Base-by-base conservation (phyloP, 2,888 invertebrate genomes). In the Bembecia ichneumoniformis region DNA sequence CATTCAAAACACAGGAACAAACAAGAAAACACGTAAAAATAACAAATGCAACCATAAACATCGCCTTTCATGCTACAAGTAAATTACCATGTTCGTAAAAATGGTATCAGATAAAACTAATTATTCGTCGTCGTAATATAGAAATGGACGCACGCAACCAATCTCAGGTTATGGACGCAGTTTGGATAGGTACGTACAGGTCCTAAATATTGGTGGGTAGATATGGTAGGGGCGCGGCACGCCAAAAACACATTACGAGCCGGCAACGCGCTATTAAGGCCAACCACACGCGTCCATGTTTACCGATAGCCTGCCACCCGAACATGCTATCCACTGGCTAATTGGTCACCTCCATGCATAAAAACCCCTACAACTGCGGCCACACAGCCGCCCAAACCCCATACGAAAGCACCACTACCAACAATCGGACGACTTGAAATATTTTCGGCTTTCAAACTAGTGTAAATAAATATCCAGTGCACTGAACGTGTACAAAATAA, bases 191-290 rank as follows among this genome's bases (percentile, higher is more conserved):
- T 74, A 69, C 68, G 65, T 71, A 77, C 72, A 67, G 74, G 71
- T 71, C 71, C 71, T 72, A 74, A 78, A 77, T 77, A 75, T 76
- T 68, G 74, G 76, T 69, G 70, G 73, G 81, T 68, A 77, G 78
- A 77, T 78, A 78, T 77, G 75, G 77, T 56, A 67, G 65, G 73
- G 75, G 77, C 74, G 75, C 77, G 77, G 77, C 84, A 83, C 82
- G 84, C 81, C 77, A 82, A 78, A 78, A 81, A 79, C 77, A 77
- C 82, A 82, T 83, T 84, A 82, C 71, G 66, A 68, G 64, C 77
- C 72, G 67, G 72, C 76, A 70, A 78, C 76, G 76, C 71, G 78
- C 80, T 77, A 79, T 83, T 80, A 82, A 73, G 81, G 83, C 69
- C 74, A 74, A 82, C 84, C 84, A 68, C 83, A 82, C 72, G 82